These are phyloP conservation scores for Bembecia ichneumoniformis DNA, from an alignment of 2,888 invertebrate genomes.

Conservation along the genomic window DNA sequence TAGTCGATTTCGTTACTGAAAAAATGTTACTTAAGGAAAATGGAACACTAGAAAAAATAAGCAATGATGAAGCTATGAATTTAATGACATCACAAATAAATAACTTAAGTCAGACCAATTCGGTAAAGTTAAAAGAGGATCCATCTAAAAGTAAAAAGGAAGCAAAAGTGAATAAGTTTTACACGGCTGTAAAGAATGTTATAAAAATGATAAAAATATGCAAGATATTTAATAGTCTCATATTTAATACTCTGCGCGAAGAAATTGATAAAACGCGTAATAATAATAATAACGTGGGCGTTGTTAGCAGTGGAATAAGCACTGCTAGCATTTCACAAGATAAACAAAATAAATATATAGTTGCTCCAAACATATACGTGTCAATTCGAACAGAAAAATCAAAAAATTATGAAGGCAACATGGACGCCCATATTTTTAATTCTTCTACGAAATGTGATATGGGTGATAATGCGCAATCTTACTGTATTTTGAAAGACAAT, in stretches of 20 bases:
- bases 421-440: background rate
- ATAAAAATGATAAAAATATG: conserved; percentile 44
- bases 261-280: background rate
- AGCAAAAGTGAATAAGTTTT: conserved; percentile 29
- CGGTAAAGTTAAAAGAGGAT: conserved; percentile 7
- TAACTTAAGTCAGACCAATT: conserved; percentile 15
- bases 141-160: conserved; percentile 6
- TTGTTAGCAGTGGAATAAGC: background rate
- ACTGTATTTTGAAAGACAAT: conserved; percentile 17
- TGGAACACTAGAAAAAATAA: conserved; percentile 59
- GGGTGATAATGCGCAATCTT: background rate
- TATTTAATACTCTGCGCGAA: background rate
- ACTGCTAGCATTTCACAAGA: conserved; percentile 19
- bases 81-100: conserved; percentile 39
- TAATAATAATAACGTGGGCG: background rate
- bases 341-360: conserved; percentile 41
- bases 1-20: conserved; percentile 70
- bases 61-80: conserved; percentile 52
- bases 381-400: conserved; percentile 46
- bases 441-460: background rate
- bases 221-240: conserved; percentile 32
- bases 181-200: conserved; percentile 35
- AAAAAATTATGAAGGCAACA: conserved; percentile 7
- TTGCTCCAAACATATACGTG: conserved; percentile 53
- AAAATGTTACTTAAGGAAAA: conserved; percentile 71